These are phyloP conservation scores for Brachionus rubens DNA, from an alignment of 1,140 invertebrate genomes.

Conservation along the genomic window DNA sequence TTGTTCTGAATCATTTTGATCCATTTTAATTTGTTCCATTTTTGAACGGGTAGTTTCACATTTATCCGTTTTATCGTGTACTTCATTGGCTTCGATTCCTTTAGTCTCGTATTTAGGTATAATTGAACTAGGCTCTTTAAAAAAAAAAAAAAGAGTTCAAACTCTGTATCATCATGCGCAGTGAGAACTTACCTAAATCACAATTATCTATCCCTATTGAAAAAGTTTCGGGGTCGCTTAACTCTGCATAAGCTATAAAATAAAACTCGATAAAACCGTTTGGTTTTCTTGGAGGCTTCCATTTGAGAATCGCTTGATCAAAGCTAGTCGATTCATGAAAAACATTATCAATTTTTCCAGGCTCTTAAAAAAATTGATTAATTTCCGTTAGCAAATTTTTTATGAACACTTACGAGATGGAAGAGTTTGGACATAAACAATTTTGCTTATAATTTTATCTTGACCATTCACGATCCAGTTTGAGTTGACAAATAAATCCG, in stretches of 20 bases:
- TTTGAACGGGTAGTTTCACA: no score
- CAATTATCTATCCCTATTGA: background rate
- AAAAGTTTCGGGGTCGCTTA: background rate
- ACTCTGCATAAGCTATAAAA: slow-evolving; percentile 15
- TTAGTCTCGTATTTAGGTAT: no score
- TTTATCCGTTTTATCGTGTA: no score
- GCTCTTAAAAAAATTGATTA: slow-evolving; percentile 7
- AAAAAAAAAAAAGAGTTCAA: no score
- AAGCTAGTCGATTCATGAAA: background rate
- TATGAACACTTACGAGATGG: background rate
- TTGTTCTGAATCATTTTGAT: background rate
- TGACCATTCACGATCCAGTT: background rate
- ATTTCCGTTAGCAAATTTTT: background rate
- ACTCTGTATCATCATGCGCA: no score
- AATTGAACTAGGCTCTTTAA: no score
- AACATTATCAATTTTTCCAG: background rate
- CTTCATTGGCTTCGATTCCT: no score
- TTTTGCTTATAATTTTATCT: slow-evolving; percentile 29
- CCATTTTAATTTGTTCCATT: background rate
- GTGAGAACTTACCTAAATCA: background rate
- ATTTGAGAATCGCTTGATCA: background rate
- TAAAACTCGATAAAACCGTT: slow-evolving; percentile 21
- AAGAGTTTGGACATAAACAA: background rate
- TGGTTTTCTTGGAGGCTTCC: background rate
- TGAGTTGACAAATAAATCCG: background rate